These are phyloP conservation scores for Merluccius polli DNA, from an alignment of 2,797 vertebrate genomes.

Conservation along the genomic window DNA sequence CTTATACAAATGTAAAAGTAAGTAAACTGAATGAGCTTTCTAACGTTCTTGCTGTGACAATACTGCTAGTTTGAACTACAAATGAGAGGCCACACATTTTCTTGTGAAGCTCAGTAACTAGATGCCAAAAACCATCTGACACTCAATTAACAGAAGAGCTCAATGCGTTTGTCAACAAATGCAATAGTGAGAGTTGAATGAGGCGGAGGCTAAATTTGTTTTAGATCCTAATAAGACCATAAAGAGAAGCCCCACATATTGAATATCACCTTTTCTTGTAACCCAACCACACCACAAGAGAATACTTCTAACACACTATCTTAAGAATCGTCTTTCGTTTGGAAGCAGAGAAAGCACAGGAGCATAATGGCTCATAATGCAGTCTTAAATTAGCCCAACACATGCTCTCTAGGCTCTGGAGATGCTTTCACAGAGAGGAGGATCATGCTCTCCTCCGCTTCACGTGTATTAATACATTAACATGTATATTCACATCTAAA, in stretches of 20 bases:
- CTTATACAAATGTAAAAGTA: too few relatives aligned
- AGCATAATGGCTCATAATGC: conserved; percentile 55
- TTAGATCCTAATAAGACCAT: conserved; percentile 70
- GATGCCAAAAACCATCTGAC: conserved; percentile 46
- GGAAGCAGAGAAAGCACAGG: conserved; percentile 44
- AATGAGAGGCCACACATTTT: conserved; percentile 27
- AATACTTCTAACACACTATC: conserved; percentile 49
- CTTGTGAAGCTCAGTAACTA: conserved; percentile 31
- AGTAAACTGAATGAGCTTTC: conserved; percentile 22
- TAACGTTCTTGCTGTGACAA: conserved; percentile 11
- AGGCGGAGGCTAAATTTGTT: conserved; percentile 68
- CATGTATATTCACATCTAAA: background rate
- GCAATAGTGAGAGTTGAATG: conserved; percentile 29
- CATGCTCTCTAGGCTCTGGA: conserved; percentile 31
- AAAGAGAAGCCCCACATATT: conserved; percentile 60
- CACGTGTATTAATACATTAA: background rate
- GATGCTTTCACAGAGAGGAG: conserved; percentile 30
- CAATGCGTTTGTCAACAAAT: conserved; percentile 58
- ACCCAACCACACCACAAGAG: conserved; percentile 62
- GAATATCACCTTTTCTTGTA: conserved; percentile 67
- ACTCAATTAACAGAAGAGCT: conserved; percentile 47
- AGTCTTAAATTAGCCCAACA: conserved; percentile 54
- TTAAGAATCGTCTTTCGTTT: conserved; percentile 55
- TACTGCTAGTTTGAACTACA: conserved; percentile 22
- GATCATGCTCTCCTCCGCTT: background rate